phyloP scores from a whole-genome alignment of 2,797 vertebrate genomes.

The Buphagus erythrorhynchus region DNA sequence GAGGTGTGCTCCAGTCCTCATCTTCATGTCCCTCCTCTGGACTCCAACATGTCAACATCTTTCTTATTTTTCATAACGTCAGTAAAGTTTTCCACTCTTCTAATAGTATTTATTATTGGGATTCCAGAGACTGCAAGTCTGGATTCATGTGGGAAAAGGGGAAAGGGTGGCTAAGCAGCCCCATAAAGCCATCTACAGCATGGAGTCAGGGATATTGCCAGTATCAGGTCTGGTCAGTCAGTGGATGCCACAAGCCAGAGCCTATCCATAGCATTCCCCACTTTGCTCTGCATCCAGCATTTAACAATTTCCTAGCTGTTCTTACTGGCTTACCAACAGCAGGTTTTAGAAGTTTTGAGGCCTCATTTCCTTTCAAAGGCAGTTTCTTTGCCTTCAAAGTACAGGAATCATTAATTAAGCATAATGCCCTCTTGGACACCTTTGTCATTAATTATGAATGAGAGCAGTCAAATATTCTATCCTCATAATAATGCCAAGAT shows the following conservation, averaged over 20 bases:
- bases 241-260: neutral
- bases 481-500: conserved; percentile 57
- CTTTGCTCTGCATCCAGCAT: neutral
- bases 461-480: conserved; percentile 34
- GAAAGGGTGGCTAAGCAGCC: neutral
- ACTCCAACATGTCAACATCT: neutral
- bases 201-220: neutral
- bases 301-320: neutral
- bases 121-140: neutral
- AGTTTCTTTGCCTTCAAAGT: conserved; percentile 41
- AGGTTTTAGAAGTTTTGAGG: neutral
- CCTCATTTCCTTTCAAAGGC: conserved; percentile 33
- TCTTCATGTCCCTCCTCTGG: neutral
- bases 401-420: conserved; percentile 69
- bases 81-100: neutral
- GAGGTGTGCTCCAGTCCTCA: neutral
- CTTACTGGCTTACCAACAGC: neutral
- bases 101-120: neutral
- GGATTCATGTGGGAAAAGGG: neutral
- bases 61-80: neutral
- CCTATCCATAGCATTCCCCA: neutral
- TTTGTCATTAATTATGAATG: conserved; percentile 65
- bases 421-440: conserved; percentile 35
- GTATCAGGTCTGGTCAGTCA: neutral
- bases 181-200: neutral